These are phyloP conservation scores for Archips xylosteana DNA, from an alignment of 2,888 invertebrate species.

Conservation along the genomic window DNA sequence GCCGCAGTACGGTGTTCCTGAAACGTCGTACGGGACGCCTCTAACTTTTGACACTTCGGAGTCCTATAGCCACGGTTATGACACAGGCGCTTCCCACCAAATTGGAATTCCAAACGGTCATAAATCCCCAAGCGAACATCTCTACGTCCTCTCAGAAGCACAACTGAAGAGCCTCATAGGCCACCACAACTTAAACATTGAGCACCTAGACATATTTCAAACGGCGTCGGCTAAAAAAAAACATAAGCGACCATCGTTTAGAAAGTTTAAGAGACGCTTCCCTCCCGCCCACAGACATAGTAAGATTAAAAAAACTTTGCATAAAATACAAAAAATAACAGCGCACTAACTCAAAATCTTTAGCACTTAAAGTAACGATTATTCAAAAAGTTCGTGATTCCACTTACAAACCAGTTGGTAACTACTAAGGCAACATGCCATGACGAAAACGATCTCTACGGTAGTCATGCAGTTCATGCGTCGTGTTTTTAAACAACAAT, in stretches of 20 bases:
- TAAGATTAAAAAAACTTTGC: conserved; percentile 61
- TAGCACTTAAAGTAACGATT: not conserved
- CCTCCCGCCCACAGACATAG: conserved; percentile 51
- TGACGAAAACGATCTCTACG: no score
- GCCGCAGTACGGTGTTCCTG: conserved; percentile 42
- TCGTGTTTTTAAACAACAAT: no score
- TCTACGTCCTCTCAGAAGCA: conserved; percentile 73
- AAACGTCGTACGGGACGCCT: conserved; percentile 35
- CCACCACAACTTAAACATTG: conserved; percentile 71
- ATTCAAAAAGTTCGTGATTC: no score
- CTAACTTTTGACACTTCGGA: conserved; percentile 30
- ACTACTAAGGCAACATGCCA: no score
- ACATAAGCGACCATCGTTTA: conserved; percentile 51
- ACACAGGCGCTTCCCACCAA: conserved; percentile 38
- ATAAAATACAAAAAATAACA: conserved; percentile 60
- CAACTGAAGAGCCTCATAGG: conserved; percentile 72
- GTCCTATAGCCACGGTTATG: conserved; percentile 43
- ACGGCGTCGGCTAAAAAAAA: conserved; percentile 54
- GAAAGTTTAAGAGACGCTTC: conserved; percentile 59
- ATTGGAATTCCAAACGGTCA: conserved; percentile 43
- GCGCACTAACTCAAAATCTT: conserved; percentile 15
- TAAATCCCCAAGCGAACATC: conserved; percentile 58
- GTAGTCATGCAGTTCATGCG: no score
- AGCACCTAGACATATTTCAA: conserved; percentile 72
- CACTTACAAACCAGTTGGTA: no score